Base-by-base conservation (phyloP, 2,888 invertebrate genomes). In the Rugalucina vietnamica region DNA sequence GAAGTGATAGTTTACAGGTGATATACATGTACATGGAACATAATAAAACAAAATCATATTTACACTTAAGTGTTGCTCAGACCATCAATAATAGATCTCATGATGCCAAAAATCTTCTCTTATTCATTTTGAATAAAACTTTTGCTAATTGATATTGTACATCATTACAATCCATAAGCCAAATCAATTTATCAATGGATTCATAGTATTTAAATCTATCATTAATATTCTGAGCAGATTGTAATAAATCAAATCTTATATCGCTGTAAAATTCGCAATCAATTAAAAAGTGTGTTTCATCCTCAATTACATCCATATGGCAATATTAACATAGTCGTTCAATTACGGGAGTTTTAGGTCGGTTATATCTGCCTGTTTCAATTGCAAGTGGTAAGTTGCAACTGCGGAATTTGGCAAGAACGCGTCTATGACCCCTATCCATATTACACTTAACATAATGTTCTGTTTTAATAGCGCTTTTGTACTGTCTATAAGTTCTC, bases 401-500 rank as follows among this genome's bases (percentile, higher is more conserved):
- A 27, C 60, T 60, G 3, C 60, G 60, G 18, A 60, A 60, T 27
- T 60, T 60, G 5, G 60, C 60, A 27, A 60, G 29, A 24, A 27
- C 29, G 5, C 60, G 60, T 60, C 60, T 5, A 27, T 60, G 60
- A 5, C 60, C 60, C 29, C 60, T 60, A 27, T 29, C 29, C 60
- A 60, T 27, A 27, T 60, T 60, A 27, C 29, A 60, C 4, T 27
- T 24, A 4, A 60, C 60, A 34, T 54, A 74, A 29, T 49, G 4
- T 74, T 74, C 74, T 10, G 74, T 74, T 32, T 36, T 49, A 27
- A 54, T 32, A 54, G n/a, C 50, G 8, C 27, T 27, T 74, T 74
- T 74, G n/a, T 29, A 54, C 3, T 14, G 54, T 54, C 50, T 54
- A 34, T 74, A 74, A 21, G 57, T 75, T 24, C 75, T 29, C 1